A percentile compares a stretch with the other conserved stretches of the same genome.
These are phyloP conservation scores for Paedocypris sp. DNA, from an alignment of 2,113 vertebrate genomes.

Conservation along the genomic window DNA sequence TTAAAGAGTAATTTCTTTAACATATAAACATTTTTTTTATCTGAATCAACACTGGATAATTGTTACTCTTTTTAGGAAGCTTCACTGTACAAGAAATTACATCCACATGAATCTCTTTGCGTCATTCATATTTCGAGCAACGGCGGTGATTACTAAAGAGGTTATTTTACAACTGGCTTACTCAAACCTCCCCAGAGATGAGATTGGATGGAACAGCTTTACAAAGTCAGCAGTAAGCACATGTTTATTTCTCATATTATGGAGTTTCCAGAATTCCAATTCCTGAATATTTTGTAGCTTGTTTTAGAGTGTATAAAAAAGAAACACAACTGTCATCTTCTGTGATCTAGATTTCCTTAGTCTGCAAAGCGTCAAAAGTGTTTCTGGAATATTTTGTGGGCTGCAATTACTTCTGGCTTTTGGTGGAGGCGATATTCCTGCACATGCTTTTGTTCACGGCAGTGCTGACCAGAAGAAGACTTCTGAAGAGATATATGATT, in stretches of 20 bases:
- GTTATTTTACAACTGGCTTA: constrained; percentile 59
- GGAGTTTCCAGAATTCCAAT: neutral
- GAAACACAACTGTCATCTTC: neutral
- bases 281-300: too few species aligned
- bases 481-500: constrained; percentile 77
- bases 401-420: constrained; percentile 83
- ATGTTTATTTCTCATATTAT: neutral
- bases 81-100: constrained; percentile 93
- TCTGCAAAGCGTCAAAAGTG: constrained; percentile 75
- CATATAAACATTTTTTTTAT: constrained; percentile 5
- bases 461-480: constrained; percentile 66
- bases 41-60: neutral
- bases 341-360: constrained; percentile 51
- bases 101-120: constrained; percentile 96
- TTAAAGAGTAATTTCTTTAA: too few species aligned
- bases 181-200: constrained; percentile 62
- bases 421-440: constrained; percentile 90
- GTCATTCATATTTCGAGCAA: constrained; percentile 81
- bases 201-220: constrained; percentile 72
- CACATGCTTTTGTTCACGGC: constrained; percentile 74
- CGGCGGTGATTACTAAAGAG: constrained; percentile 76
- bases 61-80: constrained; percentile 66
- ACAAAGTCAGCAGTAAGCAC: constrained; percentile 61
- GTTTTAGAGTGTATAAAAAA: neutral
- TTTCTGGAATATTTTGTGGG: constrained; percentile 86